A percentile compares a stretch with the other conserved stretches of the same genome.
These are phyloP conservation scores for Hiodon alosoides DNA, from an alignment of 2,113 vertebrate species.

Conservation along the genomic window DNA sequence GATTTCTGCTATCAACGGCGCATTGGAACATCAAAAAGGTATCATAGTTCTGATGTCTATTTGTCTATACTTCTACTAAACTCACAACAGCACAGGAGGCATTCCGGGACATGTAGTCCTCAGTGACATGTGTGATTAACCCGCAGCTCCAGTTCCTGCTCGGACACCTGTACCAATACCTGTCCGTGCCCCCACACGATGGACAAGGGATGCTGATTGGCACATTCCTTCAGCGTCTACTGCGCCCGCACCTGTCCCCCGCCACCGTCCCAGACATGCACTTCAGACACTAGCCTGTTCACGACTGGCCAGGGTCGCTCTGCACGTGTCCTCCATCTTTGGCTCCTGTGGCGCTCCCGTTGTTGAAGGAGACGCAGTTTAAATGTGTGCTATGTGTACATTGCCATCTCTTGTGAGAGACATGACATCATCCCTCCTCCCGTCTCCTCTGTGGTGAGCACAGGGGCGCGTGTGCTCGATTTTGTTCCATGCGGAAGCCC, in stretches of 20 bases:
- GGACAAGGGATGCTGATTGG: neutral
- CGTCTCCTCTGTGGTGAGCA: neutral
- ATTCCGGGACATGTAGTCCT: neutral
- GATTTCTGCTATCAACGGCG: neutral
- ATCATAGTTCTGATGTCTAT: neutral
- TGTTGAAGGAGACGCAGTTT: conserved; percentile 47
- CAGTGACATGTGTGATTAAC: neutral
- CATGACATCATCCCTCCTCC: neutral
- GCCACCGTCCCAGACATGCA: neutral
- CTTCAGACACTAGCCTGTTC: neutral
- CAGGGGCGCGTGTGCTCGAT: neutral
- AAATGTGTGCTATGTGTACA: conserved; percentile 61
- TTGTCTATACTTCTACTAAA: neutral
- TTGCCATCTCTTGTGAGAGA: conserved; percentile 62
- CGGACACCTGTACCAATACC: neutral
- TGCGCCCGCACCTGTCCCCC: neutral
- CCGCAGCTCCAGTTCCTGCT: conserved; percentile 2
- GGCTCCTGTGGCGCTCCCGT: conserved; percentile 21
- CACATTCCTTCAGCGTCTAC: neutral
- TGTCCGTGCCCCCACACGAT: neutral
- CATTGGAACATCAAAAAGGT: neutral
- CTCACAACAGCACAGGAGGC: neutral
- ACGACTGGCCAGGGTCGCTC: neutral
- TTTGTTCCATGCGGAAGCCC: neutral
- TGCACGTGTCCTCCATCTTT: neutral